phyloP scores from a whole-genome alignment of 1,140 invertebrate species.

The Phymastichus coffea region DNA sequence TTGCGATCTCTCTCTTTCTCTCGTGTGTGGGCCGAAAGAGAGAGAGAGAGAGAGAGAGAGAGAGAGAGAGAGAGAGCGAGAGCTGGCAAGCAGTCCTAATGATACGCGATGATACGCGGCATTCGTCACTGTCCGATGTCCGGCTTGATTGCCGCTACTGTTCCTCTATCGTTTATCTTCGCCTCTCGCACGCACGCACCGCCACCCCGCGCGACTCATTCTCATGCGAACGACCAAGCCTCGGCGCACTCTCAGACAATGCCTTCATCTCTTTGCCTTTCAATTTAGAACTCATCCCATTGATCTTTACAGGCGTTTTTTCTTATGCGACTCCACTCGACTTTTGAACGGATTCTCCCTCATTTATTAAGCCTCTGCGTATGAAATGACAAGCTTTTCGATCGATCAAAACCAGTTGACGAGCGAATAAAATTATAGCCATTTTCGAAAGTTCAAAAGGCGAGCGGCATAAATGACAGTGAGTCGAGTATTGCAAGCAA shows the following conservation, averaged over 20 bases:
- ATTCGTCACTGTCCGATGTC: conserved; percentile 53
- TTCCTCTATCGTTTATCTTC: conserved; percentile 35
- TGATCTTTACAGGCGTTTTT: no score
- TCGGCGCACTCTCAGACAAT: no score
- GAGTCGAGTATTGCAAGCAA: no score
- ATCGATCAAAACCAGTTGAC: no score
- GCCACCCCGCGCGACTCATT: not conserved
- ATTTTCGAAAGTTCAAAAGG: no score
- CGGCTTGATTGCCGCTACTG: conserved; percentile 52
- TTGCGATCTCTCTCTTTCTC: not conserved
- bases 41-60: no score
- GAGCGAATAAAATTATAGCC: no score
- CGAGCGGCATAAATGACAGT: no score
- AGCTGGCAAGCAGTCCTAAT: conserved; percentile 33
- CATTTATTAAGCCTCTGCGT: no score
- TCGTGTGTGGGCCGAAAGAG: conserved; percentile 7
- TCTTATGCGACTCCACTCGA: no score
- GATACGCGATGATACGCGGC: conserved; percentile 52
- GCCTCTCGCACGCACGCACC: not conserved
- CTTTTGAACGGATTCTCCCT: no score
- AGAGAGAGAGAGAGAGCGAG: not conserved
- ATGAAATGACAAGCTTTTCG: no score
- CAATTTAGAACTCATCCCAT: not conserved
- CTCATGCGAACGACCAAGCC: not conserved
- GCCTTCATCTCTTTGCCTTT: not conserved